These are phyloP conservation scores for Bacillus rossius DNA, from an alignment of 1,140 invertebrate genomes.

Conservation along the genomic window DNA sequence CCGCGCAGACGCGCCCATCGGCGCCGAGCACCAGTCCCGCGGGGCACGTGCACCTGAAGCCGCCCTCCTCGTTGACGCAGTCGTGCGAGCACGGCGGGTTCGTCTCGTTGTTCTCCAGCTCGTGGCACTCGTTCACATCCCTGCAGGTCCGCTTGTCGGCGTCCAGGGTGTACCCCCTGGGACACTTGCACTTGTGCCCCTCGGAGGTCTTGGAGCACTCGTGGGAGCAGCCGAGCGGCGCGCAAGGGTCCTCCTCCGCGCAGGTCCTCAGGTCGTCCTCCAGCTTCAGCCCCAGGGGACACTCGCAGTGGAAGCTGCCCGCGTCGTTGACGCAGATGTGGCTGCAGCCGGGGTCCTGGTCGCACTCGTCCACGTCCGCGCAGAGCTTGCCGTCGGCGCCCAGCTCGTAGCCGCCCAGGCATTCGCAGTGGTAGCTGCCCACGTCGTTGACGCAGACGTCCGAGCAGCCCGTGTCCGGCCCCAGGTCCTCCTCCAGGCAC, in stretches of 20 bases:
- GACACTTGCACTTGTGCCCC: slow-evolving; percentile 46
- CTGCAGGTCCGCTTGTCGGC: slow-evolving; percentile 47
- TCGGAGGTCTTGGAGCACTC: slow-evolving; percentile 46
- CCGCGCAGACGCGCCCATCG: slow-evolving; percentile 54
- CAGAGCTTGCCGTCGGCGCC: slow-evolving; percentile 45
- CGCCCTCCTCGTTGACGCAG: slow-evolving; percentile 45
- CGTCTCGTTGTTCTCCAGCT: neutral
- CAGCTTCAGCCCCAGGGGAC: slow-evolving; percentile 48
- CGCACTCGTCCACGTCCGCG: slow-evolving; percentile 45
- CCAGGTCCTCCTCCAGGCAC: slow-evolving; percentile 38
- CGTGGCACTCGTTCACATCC: slow-evolving; percentile 39
- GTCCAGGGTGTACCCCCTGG: slow-evolving; percentile 36
- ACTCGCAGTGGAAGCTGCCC: slow-evolving; percentile 50
- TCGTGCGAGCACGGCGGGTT: slow-evolving; percentile 37
- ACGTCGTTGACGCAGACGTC: slow-evolving; percentile 45
- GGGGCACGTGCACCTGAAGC: slow-evolving; percentile 47
- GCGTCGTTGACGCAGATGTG: slow-evolving; percentile 46
- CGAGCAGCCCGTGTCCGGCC: slow-evolving; percentile 1
- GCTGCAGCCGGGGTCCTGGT: slow-evolving; percentile 33
- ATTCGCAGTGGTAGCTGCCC: slow-evolving; percentile 42
- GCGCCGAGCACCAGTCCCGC: slow-evolving; percentile 26
- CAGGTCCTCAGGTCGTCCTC: slow-evolving; percentile 38
- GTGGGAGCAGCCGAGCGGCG: slow-evolving; percentile 45
- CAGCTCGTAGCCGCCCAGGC: slow-evolving; percentile 35
- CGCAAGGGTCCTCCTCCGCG: slow-evolving; percentile 51